Evolutionary conservation across 2,113 vertebrate genomes (phyloP).

Genomic region (Neodon shergylaensis): DNA sequence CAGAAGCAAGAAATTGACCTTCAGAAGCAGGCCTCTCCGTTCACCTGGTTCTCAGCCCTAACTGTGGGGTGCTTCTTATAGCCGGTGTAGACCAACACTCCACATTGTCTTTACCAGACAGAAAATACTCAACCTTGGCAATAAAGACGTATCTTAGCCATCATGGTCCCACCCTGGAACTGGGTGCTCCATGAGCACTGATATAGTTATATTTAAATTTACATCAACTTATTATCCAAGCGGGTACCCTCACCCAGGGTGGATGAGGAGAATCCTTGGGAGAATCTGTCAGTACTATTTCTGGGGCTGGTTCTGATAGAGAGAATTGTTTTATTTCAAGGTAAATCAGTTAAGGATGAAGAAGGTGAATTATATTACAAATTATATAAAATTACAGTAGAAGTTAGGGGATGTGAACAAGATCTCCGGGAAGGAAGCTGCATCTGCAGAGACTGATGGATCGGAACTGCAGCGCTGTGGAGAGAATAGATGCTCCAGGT

Average conservation of each 20-base stretch:
- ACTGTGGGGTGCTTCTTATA: not conserved
- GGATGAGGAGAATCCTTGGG: not conserved
- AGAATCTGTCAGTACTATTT: not conserved
- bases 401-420: not conserved
- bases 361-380: not conserved
- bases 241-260: no score
- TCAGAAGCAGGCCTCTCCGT: not conserved
- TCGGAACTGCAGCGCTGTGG: not conserved
- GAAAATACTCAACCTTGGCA: not conserved
- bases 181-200: no score
- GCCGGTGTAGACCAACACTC: not conserved
- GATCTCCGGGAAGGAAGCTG: not conserved
- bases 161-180: accelerated
- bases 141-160: not conserved
- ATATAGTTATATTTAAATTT: not conserved
- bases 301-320: not conserved
- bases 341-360: not conserved
- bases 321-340: not conserved
- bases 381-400: not conserved
- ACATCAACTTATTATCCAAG: not conserved
- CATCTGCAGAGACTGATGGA: not conserved
- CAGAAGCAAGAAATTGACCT: not conserved
- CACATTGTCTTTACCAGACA: not conserved
- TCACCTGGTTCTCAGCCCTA: not conserved
- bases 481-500: not conserved